Percentiles rank a stretch among this genome's conserved stretches.
phyloP scores from a whole-genome alignment of 2,888 invertebrate species.

The Troides helena region DNA sequence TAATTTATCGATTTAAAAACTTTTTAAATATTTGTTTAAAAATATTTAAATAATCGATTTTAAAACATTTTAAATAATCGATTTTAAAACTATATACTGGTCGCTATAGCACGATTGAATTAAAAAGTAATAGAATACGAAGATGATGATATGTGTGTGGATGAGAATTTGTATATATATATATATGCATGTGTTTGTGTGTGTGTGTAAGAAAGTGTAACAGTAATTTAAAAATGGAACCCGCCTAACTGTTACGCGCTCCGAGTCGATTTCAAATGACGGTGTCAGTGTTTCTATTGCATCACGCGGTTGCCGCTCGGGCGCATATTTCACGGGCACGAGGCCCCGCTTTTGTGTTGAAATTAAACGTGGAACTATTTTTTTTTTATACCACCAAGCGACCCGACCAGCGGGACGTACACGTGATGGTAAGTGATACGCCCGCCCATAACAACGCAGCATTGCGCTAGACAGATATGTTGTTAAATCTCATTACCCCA shows the following conservation, averaged over 20 bases:
- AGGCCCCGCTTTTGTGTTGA: background rate
- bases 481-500: no score
- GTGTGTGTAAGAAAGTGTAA: background rate
- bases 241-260: background rate
- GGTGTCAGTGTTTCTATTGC: background rate
- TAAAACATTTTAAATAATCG: background rate
- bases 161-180: no score
- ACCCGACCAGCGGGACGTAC: no score
- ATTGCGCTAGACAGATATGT: no score
- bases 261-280: constrained; percentile 11
- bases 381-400: background rate
- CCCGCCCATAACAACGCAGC: no score
- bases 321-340: background rate
- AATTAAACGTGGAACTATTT: background rate
- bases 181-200: background rate
- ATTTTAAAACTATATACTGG: background rate
- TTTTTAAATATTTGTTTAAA: no score
- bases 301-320: background rate
- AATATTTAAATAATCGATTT: no score
- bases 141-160: no score
- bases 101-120: background rate
- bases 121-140: no score
- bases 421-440: no score
- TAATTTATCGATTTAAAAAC: no score
- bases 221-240: constrained; percentile 5